Evolutionary conservation across 2,888 invertebrate species (phyloP), one percentile per base, ranked within the genome.

Genomic region (Eueremaeus valkanovi): DNA sequence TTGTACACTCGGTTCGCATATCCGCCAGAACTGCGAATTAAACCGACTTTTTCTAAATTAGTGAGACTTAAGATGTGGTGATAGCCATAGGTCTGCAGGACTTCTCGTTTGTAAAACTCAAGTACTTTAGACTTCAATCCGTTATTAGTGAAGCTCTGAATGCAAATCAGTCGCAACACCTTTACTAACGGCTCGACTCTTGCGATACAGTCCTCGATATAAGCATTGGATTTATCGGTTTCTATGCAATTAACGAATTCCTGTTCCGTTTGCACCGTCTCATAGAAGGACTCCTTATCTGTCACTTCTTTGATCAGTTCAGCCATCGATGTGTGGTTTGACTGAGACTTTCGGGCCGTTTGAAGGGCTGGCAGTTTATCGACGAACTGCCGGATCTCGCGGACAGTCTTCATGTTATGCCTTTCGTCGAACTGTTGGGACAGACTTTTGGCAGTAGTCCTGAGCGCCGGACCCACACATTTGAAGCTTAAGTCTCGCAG

Each of bases 331-430:
- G 93, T 95, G 82, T 97, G 88, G 78, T 84, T 86, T 40, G 91
- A 90, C n/a, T 94, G 85, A 0, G 93, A 92, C 82, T 91, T 90
- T 81, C 95, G 94, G 79, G 91, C 90, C 27, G 90, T 90, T 81
- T 95, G 85, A 85, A 97, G 88, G 80, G 91, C 90, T 0, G 95
- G 95, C 78, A 97, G 85, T 73, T 91, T 89, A 45, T 92, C 90
- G 2, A 97, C 96, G 83, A 95, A 94, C 81, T 92, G 89, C 82
- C 94, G 95, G 85, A 97, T 93, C 84, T 96, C 95, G 81, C 92
- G 92, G n/a, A 98, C 91, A 0, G 94, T 90, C 83, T 92, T 93
- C 75, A 93, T 91, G 68, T 82, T 81, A 82, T 92, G 91, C 36
- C 90, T 88, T 81, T 94, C 92, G 80, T 85, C 84, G 81, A 93